These are phyloP conservation scores for Heliconius eleuchia DNA, from an alignment of 1,140 invertebrate genomes.

Conservation along the genomic window DNA sequence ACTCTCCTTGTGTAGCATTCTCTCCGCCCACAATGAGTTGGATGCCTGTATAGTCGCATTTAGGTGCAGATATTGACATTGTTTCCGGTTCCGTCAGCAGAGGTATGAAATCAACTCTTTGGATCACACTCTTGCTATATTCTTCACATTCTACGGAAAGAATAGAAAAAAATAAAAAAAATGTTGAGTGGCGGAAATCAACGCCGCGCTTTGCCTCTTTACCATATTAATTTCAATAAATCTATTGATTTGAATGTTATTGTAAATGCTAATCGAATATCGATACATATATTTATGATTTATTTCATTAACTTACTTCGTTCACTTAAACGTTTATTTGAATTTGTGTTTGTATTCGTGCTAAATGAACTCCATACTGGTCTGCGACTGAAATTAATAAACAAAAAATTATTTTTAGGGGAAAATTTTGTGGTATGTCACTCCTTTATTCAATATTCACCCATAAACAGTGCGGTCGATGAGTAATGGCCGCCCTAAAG, in stretches of 20 bases:
- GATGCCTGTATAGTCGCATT: slow-evolving; percentile 62
- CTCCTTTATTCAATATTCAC: too few species aligned
- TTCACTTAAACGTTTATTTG: slow-evolving; percentile 46
- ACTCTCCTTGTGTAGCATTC: slow-evolving; percentile 61
- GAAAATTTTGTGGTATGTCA: too few species aligned
- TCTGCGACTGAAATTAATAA: slow-evolving; percentile 11
- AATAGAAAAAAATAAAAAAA: background rate
- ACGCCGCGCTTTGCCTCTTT: too few species aligned
- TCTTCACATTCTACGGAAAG: slow-evolving; percentile 62
- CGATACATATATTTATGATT: too few species aligned
- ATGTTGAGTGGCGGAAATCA: too few species aligned
- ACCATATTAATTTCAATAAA: too few species aligned
- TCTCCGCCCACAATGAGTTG: slow-evolving; percentile 69
- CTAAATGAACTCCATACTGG: slow-evolving; percentile 43
- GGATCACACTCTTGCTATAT: slow-evolving; percentile 57
- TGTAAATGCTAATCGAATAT: too few species aligned
- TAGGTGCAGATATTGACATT: slow-evolving; percentile 53
- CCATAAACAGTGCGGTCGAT: too few species aligned
- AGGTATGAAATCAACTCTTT: slow-evolving; percentile 55
- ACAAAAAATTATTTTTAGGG: too few species aligned
- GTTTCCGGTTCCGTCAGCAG: slow-evolving; percentile 59
- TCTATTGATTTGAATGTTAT: too few species aligned
- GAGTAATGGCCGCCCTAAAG: background rate
- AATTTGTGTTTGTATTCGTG: slow-evolving; percentile 24
- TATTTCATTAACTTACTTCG: slow-evolving; percentile 47